Evolutionary conservation across 2,888 invertebrate genomes (phyloP), one percentile per base, ranked within the genome.

Genomic region (Drosophila eohydei): DNA sequence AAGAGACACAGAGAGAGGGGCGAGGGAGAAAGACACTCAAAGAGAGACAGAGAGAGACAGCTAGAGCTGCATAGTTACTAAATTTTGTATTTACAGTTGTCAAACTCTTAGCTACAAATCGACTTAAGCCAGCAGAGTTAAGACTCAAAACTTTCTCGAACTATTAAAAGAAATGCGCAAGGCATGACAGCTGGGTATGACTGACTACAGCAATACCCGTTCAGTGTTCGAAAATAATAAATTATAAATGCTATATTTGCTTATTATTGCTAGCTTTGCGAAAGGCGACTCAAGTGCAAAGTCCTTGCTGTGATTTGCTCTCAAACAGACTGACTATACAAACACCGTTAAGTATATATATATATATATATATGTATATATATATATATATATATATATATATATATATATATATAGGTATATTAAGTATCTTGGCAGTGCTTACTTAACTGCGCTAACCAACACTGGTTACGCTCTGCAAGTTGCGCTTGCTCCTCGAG

Each of bases 21-120:
- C 1, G 6, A 12, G 40, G 0, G 2, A 14, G 12, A 2, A 14
- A 2, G 16, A 3, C 11, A 28, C 12, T 1, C 4, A 8, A 9
- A 3, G 30, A 1, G 4, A 5, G n/a, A 1, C 3, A 12, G 55
- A 4, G 21, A 8, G 12, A 0, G 0, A 14, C 41, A 2, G 4
- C 2, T 1, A 9, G 3, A 32, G 41, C 16, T 50, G 21, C 16
- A 50, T 50, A 34, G 50, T 50, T 9, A 36, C 44, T 40, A 61
- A 62, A 65, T 61, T 44, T 26, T 32, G 38, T 38, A 46, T 36
- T 64, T 51, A 60, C 50, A 51, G 21, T 30, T 60, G 6, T 11
- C 14, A 43, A 60, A 41, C 28, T 50, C 34, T 50, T 12, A 1
- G 32, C 41, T 40, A 11, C 21, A 50, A 41, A 28, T 41, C 48